Base-by-base conservation (phyloP, 2,888 invertebrate genomes). In the Micropterix aruncella region DNA sequence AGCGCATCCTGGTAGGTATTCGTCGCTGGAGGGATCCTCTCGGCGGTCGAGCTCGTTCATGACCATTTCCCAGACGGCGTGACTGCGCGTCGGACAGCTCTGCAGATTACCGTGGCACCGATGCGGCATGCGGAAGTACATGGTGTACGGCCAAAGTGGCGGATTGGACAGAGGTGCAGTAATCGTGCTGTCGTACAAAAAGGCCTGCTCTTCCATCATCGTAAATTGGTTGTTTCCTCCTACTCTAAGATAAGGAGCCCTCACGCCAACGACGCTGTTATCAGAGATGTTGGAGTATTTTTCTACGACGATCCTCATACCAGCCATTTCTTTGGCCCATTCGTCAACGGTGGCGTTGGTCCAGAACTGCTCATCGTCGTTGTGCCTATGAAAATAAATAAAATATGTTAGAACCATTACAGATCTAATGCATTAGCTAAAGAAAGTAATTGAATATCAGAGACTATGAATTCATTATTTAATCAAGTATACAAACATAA, bases 101-200 rank as follows among this genome's bases (percentile, higher is more conserved):
- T 92, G 92, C 46, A 90, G 68, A 65, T 92, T 92, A 50, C 92
- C 92, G 60, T 92, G 91, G 58, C 94, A 94, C 48, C 87, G 79
- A 64, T 92, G 93, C 0, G 93, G 91, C 88, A 94, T 91, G 56
- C 89, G 81, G 79, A 92, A 94, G 75, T 95, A 94, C 83, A 96
- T 87, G 46, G 95, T 96, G 74, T 96, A 96, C 2, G 96, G 96
- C 96, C 96, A 96, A 52, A 92, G 79, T 43, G 93, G 93, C 16
- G 90, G 90, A 60, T 91, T 89, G 52, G 85, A 87, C 36, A 92
- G 72, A 1, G 92, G 88, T 2, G 92, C 90, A 0, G 92, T 91
- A 60, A 95, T 92, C 42, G 94, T 93, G 38, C 93, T 92, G 64
- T 96, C 95, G 61, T 95, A 96, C 40, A 90, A 70, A 77, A 94